Evolutionary conservation across 2,888 invertebrate species (phyloP).

Genomic region (Linhomoeus sp.): DNA sequence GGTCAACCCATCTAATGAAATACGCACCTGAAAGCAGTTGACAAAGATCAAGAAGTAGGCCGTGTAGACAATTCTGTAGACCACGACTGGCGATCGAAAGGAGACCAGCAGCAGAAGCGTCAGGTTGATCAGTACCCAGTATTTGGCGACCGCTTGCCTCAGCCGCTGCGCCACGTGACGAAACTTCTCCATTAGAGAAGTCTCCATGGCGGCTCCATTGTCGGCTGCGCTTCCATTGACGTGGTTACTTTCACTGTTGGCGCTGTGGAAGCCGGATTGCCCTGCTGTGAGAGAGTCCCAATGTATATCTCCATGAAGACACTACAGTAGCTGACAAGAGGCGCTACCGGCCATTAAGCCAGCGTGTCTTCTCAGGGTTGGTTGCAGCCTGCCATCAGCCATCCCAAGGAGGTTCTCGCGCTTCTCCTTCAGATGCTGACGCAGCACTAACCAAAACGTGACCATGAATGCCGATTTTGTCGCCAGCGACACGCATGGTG

Average conservation of each 20-base stretch:
- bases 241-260: too few species aligned
- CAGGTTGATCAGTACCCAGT: constrained; percentile 57
- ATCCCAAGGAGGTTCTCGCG: too few species aligned
- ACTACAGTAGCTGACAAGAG: too few species aligned
- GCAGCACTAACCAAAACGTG: constrained; percentile 85
- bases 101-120: constrained; percentile 72
- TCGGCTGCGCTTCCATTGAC: too few species aligned
- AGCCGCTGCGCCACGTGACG: constrained; percentile 22
- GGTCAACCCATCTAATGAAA: too few species aligned
- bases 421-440: constrained; percentile 71
- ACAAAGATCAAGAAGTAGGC: constrained; percentile 76
- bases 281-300: too few species aligned
- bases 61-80: constrained; percentile 89
- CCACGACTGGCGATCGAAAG: constrained; percentile 59
- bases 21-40: constrained; percentile 75
- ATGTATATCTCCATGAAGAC: too few species aligned
- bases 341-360: too few species aligned
- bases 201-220: too few species aligned
- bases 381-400: too few species aligned
- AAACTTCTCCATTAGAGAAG: constrained; percentile 40
- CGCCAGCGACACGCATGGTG: constrained; percentile 8
- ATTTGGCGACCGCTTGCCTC: constrained; percentile 41
- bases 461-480: constrained; percentile 52
- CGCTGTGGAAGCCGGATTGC: too few species aligned
- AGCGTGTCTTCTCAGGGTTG: too few species aligned